Evolutionary conservation across 2,888 invertebrate genomes (phyloP), one percentile per base, ranked within the genome.

Genomic region (Meghimatium bilineatum): DNA sequence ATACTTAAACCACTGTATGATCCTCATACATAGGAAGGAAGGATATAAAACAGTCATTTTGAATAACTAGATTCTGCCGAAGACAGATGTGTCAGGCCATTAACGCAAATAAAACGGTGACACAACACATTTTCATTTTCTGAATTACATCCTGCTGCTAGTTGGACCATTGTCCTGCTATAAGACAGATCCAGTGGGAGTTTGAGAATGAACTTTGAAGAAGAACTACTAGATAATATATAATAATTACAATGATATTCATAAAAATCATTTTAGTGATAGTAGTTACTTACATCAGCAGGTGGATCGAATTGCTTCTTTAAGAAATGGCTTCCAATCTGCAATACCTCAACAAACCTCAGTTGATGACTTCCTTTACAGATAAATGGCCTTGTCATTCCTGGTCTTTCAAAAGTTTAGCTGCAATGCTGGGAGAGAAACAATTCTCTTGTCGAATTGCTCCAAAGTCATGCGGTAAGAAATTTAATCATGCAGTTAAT

Each of bases 321-420:
- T 10, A 29, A 23, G 32, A 32, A 52, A 74, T 74, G 74, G 17
- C 49, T 5, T 29, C 52, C 23, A 20, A 20, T 20, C 49, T n/a
- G 14, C 36, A 32, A 10, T 66, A 71, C 38, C 72, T 72, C 1
- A 80, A 36, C 34, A 75, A 12, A 49, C 90, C 90, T 34, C 79
- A 89, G 23, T 67, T 91, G 44, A 85, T 90, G 52, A 66, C 84
- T 32, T 85, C 88, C 29, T 38, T 78, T 38, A 85, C 88, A n/a
- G 78, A 86, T 38, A 74, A 85, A 2, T 91, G 92, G 91, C 86
- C 89, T 52, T 88, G 91, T 20, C 83, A 82, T 20, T 36, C 85
- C 26, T 93, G 92, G 93, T 91, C 87, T 60, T 88, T 89, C 23
- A 74, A 86, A 12, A 83, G 77, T 72, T 86, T 93, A 20, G 86